A percentile compares a stretch with the other conserved stretches of the same genome.
Conservation (phyloP, 2,797 vertebrate species). For the Poecilia wingei region DNA sequence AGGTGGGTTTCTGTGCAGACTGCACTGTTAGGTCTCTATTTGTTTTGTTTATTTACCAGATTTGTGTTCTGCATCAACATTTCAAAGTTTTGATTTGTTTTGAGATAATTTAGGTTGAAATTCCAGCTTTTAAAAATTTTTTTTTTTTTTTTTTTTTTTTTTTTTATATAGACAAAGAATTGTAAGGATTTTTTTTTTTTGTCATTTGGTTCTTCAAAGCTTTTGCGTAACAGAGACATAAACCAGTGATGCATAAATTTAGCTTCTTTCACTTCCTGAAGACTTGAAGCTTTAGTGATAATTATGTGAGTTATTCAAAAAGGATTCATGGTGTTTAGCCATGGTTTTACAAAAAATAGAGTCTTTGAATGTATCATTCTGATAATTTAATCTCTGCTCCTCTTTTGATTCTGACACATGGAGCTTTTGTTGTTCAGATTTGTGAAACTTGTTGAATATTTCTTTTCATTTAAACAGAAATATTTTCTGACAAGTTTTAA, state of each 20-base stretch:
- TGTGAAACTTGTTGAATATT: neutral
- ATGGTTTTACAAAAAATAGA: neutral
- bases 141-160: neutral
- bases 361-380: neutral
- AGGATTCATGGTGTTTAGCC: neutral
- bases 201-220: slow-evolving; percentile 30
- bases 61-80: neutral
- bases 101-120: neutral
- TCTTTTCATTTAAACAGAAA: neutral
- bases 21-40: neutral
- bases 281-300: slow-evolving; percentile 8
- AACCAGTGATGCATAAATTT: slow-evolving; percentile 41
- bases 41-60: neutral
- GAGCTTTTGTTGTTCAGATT: neutral
- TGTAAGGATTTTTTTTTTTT: slow-evolving; percentile 6
- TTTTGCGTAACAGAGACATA: slow-evolving; percentile 27
- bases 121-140: slow-evolving; percentile 6
- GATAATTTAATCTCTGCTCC: neutral
- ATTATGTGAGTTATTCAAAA: slow-evolving; percentile 12
- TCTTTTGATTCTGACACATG: neutral
- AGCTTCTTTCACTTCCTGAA: slow-evolving; percentile 30
- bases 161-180: slow-evolving; percentile 17
- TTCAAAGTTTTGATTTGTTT: neutral
- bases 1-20: slow-evolving; percentile 79
- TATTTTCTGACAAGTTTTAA: too few relatives aligned